phyloP scores from a whole-genome alignment of 2,888 invertebrate genomes.

The Scaptomyza flava region DNA sequence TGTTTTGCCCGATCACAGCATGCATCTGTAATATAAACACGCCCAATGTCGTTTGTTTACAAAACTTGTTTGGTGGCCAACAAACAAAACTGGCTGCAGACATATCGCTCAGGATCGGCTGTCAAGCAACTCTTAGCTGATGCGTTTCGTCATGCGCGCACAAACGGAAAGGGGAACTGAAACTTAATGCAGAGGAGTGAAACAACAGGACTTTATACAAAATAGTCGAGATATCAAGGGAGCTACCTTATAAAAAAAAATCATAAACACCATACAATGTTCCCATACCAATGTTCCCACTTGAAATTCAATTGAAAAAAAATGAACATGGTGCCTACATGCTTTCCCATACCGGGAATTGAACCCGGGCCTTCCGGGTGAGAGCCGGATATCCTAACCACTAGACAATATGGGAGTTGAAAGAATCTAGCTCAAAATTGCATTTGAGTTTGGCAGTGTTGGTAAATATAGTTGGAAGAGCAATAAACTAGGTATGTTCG shows the following conservation, averaged over 20 bases:
- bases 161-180: neutral
- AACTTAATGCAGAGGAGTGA: neutral
- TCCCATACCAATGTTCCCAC: too few relatives aligned
- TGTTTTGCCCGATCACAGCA: constrained; percentile 13
- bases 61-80: constrained; percentile 37
- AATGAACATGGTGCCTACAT: too few relatives aligned
- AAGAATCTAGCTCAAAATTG: fast-evolving
- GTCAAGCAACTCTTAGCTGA: constrained; percentile 7
- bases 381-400: constrained; percentile 85
- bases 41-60: constrained; percentile 39
- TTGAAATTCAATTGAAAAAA: too few relatives aligned
- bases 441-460: neutral
- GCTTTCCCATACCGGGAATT: constrained; percentile 95
- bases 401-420: constrained; percentile 84
- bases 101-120: constrained; percentile 27
- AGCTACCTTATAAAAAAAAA: too few relatives aligned
- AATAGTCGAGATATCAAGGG: neutral
- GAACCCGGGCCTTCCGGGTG: constrained; percentile 90
- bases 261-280: too few relatives aligned
- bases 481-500: too few relatives aligned
- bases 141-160: constrained; percentile 27
- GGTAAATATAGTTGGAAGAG: neutral
- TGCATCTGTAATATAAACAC: constrained; percentile 5
- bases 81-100: constrained; percentile 33
- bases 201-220: neutral